Base-by-base conservation (phyloP, 2,888 invertebrate species). In the Rotaria socialis region DNA sequence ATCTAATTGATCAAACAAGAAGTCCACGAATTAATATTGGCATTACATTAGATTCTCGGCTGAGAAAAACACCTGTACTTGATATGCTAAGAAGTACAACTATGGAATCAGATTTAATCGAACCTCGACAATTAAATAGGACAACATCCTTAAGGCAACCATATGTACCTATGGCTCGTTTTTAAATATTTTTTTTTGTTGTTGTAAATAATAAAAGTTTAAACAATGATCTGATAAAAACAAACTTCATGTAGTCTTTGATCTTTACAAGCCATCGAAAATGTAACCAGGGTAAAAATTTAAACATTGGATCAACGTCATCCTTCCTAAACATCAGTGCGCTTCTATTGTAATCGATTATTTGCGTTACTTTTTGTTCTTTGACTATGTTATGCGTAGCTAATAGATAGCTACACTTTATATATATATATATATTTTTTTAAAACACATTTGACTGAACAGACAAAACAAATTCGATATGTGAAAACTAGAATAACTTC, bases 31-130 rank as follows among this genome's bases (percentile, higher is more conserved):
- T 80, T 24, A 80, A 80, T 86, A 84, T 86, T 27, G 86, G 86
- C 55, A 86, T 86, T 14, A 86, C 86, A 67, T 47, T 84, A 16
- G 86, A 86, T n/a, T 52, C 80, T 41, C 47, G 86, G 60, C 84
- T 86, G 52, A 86, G 86, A 74, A 43, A 60, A 35, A 84, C 86
- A n/a, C 86, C 84, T 67, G 84, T 84, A 41, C 52, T 86, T 22
- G 86, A 86, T 55, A 80, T 86, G 56, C 52, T 86, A 16, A 60
- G 86, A 67, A 86, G 80, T 84, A 84, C 80, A 27, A 67, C 52
- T 41, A 86, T 86, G 86, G 75, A 80, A 47, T 47, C 75, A 22
- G 75, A 80, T 47, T 80, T 80, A 14, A 8, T 80, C 24, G 47
- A 80, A 24, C 41, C 22, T 35, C 11, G 16, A 67, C 67, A 67